Base-by-base conservation (phyloP, 2,797 vertebrate species). In the Microctenopoma lineatum region DNA sequence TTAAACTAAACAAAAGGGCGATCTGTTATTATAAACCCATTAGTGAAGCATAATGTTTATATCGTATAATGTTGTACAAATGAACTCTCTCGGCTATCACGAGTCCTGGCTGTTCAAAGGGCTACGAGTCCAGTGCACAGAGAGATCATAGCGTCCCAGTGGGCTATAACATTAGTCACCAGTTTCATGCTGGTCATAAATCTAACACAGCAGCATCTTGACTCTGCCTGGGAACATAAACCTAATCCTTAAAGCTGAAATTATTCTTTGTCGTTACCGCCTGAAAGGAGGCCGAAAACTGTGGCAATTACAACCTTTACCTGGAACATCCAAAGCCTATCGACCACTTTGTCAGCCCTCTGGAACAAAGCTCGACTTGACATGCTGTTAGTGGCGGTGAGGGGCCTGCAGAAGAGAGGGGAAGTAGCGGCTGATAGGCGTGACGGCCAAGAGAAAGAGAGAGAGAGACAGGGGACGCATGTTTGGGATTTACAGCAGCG, bases 401-500 rank as follows among this genome's bases (percentile, higher is more conserved):
- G 18, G 84, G 75, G 26, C 68, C 70, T 67, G 86, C 71, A 73
- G 72, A 73, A 67, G 42, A 32, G 73, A 73, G 55, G 65, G 78
- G 79, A 84, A 82, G 84, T 65, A 77, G 78, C 70, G 80, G 72
- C 61, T 80, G 86, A 89, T 83, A 81, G 80, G 84, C 80, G 73
- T 84, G 86, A 88, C 86, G 56, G 74, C 80, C 47, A 72, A 58
- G 74, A 83, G 83, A 73, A 69, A 79, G 70, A 71, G 80, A 59
- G 76, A 57, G 74, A 64, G 80, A 78, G 84, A 84, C 73, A 66
- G 65, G 79, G 78, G 77, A 84, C 42, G 79, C 73, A 72, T 85
- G 87, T 87, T 87, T 83, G 84, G 86, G 91, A 90, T 92, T 93
- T 92, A 88, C 83, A 88, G 79, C 85, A 12, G 79, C 47, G 38